Conservation (phyloP, 2,888 invertebrate species). For the Romanomermis culicivorax region DNA sequence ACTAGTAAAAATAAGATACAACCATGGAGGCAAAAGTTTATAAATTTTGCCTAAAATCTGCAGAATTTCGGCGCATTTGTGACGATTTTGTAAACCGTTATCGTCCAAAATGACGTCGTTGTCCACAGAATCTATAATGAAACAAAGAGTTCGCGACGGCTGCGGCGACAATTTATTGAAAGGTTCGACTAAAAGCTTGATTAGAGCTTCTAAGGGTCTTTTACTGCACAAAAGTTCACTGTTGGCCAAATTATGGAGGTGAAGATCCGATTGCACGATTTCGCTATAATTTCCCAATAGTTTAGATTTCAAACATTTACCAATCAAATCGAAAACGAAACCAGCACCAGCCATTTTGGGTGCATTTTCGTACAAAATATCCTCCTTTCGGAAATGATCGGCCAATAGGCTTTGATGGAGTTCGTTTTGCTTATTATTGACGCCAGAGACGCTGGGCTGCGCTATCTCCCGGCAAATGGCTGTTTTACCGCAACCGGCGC, state of each 20-base stretch:
- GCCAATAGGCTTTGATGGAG: conserved; percentile 58
- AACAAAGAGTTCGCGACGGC: conserved; percentile 53
- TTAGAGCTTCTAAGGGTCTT: conserved; percentile 74
- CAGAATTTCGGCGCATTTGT: conserved; percentile 22
- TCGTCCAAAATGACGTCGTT: conserved; percentile 34
- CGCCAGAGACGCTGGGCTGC: conserved; percentile 11
- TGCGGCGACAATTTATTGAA: conserved; percentile 55
- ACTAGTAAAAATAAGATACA: conserved; percentile 67
- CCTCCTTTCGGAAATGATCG: conserved; percentile 48
- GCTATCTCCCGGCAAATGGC: conserved; percentile 61
- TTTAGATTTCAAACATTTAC: conserved; percentile 37
- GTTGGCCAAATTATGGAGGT: conserved; percentile 54
- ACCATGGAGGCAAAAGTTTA: conserved; percentile 74
- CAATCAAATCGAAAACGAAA: conserved; percentile 62
- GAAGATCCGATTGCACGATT: conserved; percentile 42
- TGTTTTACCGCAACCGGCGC: conserved; percentile 82
- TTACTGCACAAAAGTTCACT: too few relatives aligned
- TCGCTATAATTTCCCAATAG: conserved; percentile 17
- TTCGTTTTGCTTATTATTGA: conserved; percentile 31
- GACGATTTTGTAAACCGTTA: too few relatives aligned
- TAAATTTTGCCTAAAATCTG: conserved; percentile 68
- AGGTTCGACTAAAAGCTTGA: conserved; percentile 63
- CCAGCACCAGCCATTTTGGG: conserved; percentile 57
- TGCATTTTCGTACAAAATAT: conserved; percentile 40
- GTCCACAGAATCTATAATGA: conserved; percentile 66